Conservation (phyloP, 2,113 vertebrate species). For the Symphodus melops region DNA sequence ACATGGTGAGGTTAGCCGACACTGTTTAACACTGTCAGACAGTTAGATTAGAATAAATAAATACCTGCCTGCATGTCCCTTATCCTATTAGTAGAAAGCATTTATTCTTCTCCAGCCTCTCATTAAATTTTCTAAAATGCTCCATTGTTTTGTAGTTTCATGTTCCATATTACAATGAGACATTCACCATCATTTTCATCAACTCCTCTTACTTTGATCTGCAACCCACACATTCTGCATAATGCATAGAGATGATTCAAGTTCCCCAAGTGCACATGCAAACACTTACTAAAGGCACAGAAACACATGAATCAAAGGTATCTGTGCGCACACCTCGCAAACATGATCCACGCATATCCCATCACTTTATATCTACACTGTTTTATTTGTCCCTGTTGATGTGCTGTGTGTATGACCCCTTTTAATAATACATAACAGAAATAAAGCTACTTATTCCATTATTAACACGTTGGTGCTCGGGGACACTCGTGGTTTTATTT, state of each 20-base stretch:
- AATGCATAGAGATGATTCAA: constrained; percentile 4
- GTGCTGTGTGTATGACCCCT: constrained; percentile 52
- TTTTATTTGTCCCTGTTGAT: constrained; percentile 45
- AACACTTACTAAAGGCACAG: neutral
- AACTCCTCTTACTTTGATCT: constrained; percentile 46
- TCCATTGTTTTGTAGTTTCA: neutral
- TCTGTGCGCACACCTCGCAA: neutral
- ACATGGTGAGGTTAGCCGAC: neutral
- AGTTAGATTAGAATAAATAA: neutral
- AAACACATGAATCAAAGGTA: neutral
- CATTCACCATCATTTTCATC: constrained; percentile 18
- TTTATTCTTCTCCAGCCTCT: neutral
- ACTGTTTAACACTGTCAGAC: neutral
- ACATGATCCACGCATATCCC: neutral
- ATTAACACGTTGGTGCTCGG: constrained; percentile 63
- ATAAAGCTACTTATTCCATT: constrained; percentile 69
- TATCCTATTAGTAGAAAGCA: constrained; percentile 9
- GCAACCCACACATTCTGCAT: constrained; percentile 21
- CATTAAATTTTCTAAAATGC: constrained; percentile 21
- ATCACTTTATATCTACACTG: constrained; percentile 21
- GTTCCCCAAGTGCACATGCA: neutral
- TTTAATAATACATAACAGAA: constrained; percentile 73
- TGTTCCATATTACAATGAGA: constrained; percentile 3
- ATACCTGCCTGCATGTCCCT: neutral
- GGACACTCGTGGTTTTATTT: constrained; percentile 48